phyloP scores from a whole-genome alignment of 1,140 invertebrate genomes.

The Drosophila serrata region DNA sequence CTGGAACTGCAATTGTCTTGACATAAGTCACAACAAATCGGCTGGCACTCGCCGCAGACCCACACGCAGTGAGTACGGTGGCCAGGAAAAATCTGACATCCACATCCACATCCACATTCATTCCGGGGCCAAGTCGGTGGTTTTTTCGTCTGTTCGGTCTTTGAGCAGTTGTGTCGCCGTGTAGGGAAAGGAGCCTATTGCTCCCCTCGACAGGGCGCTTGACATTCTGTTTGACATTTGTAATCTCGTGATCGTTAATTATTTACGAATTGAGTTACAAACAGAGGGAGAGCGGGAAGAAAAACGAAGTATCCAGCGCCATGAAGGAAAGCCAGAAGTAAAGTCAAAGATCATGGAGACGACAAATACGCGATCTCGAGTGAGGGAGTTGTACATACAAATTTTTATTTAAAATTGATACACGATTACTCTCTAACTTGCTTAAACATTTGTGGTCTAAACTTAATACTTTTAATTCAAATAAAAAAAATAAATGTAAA shows the following conservation, averaged over 20 bases:
- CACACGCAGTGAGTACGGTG: slow-evolving; percentile 61
- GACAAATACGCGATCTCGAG: slow-evolving; percentile 57
- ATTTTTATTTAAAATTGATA: neutral
- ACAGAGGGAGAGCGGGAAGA: neutral
- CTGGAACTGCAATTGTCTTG: slow-evolving; percentile 65
- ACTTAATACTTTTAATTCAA: neutral
- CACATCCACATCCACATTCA: slow-evolving; percentile 29
- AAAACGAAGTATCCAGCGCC: slow-evolving; percentile 29
- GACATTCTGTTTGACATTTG: slow-evolving; percentile 85
- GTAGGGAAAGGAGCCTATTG: slow-evolving; percentile 23
- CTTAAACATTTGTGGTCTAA: neutral
- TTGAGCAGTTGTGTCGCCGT: slow-evolving; percentile 52
- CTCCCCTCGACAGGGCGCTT: slow-evolving; percentile 44
- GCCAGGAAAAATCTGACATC: slow-evolving; percentile 10
- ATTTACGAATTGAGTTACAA: slow-evolving; percentile 84
- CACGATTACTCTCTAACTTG: neutral
- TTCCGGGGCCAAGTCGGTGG: slow-evolving; percentile 61
- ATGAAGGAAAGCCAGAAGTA: slow-evolving; percentile 39
- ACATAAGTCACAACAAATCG: slow-evolving; percentile 83
- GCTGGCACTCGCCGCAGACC: slow-evolving; percentile 70
- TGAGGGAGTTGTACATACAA: neutral
- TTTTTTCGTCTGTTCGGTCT: slow-evolving; percentile 56
- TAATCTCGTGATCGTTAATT: slow-evolving; percentile 85
- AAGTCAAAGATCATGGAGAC: slow-evolving; percentile 66
- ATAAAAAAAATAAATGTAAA: no score